phyloP scores from a whole-genome alignment of 2,888 invertebrate species.

The Dolichomitus sp. region DNA sequence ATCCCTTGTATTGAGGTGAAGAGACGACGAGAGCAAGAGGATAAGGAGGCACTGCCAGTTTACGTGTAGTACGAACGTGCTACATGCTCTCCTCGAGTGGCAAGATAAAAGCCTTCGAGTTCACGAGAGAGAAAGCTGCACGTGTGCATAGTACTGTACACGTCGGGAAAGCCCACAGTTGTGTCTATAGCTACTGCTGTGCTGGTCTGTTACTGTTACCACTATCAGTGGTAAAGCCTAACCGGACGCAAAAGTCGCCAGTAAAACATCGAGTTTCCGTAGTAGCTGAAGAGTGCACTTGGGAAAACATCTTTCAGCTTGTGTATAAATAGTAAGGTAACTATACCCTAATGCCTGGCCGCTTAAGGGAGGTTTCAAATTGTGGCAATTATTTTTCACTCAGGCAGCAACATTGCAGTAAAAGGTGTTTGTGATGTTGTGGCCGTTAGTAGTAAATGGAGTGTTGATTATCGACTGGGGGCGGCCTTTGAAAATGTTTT shows the following conservation, averaged over 20 bases:
- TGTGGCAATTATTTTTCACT: no score
- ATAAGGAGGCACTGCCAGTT: constrained; percentile 27
- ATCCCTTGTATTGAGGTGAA: constrained; percentile 40
- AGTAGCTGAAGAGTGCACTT: background rate
- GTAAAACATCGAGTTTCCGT: constrained; percentile 16
- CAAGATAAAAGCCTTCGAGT: constrained; percentile 57
- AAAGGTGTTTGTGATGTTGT: no score
- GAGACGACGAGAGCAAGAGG: constrained; percentile 35
- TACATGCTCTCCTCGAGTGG: constrained; percentile 42
- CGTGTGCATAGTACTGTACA: constrained; percentile 27
- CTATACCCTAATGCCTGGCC: background rate
- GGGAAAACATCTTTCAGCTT: background rate
- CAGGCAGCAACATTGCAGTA: no score
- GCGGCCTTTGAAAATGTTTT: no score
- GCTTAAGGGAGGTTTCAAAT: no score
- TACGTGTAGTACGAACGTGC: constrained; percentile 42
- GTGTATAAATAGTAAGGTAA: background rate
- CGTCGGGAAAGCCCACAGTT: background rate
- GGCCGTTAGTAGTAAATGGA: no score
- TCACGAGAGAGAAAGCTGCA: constrained; percentile 33
- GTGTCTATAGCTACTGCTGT: background rate
- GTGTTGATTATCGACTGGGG: no score
- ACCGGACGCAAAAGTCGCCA: constrained; percentile 12
- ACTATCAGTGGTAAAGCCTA: no score
- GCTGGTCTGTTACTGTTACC: background rate